Conservation (phyloP, 2,888 invertebrate genomes). For the Heliconius aoede region DNA sequence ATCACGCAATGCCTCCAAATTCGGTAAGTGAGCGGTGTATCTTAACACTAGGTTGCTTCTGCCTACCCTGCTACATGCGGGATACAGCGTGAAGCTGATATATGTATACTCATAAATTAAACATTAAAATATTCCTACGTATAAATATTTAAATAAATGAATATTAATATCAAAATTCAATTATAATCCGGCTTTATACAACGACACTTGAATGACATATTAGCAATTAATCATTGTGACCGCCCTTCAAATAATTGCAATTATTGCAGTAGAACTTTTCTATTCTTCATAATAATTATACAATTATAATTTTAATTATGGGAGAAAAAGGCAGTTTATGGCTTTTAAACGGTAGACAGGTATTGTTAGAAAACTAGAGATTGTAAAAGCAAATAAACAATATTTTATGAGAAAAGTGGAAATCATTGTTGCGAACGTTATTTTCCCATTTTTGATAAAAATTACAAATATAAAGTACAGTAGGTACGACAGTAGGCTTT, state of each 20-base stretch:
- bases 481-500: too few relatives aligned
- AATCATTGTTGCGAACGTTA: not conserved
- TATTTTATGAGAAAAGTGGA: not conserved
- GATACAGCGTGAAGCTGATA: too few relatives aligned
- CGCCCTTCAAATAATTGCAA: constrained; percentile 23
- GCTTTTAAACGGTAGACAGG: not conserved
- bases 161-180: constrained; percentile 22
- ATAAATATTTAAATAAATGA: not conserved
- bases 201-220: constrained; percentile 23
- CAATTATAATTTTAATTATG: not conserved
- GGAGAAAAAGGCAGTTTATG: not conserved
- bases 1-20: too few relatives aligned
- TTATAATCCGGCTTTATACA: constrained; percentile 9
- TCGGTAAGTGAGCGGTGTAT: too few relatives aligned
- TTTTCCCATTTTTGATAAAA: too few relatives aligned
- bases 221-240: constrained; percentile 12
- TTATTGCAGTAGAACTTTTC: constrained; percentile 1
- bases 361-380: not conserved
- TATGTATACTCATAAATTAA: too few relatives aligned
- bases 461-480: too few relatives aligned
- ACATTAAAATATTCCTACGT: not conserved
- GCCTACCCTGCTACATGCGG: too few relatives aligned
- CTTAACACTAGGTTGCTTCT: too few relatives aligned
- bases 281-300: not conserved
- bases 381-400: not conserved